phyloP scores from a whole-genome alignment of 2,888 invertebrate genomes.

The Strigamia transsilvanica region DNA sequence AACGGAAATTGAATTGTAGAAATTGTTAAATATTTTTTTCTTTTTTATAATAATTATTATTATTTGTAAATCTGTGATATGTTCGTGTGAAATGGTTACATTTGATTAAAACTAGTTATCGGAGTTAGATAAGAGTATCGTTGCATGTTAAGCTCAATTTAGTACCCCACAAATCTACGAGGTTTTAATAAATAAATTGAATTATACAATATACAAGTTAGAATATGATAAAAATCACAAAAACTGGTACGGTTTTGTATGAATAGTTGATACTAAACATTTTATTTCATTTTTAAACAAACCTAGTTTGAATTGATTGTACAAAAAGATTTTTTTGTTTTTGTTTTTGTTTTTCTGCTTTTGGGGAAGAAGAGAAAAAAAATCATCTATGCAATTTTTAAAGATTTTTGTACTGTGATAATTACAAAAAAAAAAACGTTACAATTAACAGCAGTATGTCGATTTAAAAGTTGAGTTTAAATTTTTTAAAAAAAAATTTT shows the following conservation, averaged over 20 bases:
- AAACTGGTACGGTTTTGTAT: slow-evolving; percentile 9
- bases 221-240: neutral
- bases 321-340: neutral
- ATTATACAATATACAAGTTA: neutral
- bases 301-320: neutral
- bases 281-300: neutral
- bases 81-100: neutral
- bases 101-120: neutral
- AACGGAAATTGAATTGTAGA: neutral
- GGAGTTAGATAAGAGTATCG: neutral
- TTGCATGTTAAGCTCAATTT: slow-evolving; percentile 28
- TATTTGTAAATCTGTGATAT: slow-evolving; percentile 22
- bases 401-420: slow-evolving; percentile 13
- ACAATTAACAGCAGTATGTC: neutral
- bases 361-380: neutral
- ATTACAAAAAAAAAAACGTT: neutral
- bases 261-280: neutral
- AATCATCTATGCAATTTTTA: neutral
- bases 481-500: neutral
- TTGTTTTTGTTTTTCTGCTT: neutral
- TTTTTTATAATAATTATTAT: neutral
- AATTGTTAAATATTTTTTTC: neutral
- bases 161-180: neutral
- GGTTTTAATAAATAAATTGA: neutral
- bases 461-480: neutral